Conservation (phyloP, 2,113 vertebrate genomes). For the Pitta sordida region DNA sequence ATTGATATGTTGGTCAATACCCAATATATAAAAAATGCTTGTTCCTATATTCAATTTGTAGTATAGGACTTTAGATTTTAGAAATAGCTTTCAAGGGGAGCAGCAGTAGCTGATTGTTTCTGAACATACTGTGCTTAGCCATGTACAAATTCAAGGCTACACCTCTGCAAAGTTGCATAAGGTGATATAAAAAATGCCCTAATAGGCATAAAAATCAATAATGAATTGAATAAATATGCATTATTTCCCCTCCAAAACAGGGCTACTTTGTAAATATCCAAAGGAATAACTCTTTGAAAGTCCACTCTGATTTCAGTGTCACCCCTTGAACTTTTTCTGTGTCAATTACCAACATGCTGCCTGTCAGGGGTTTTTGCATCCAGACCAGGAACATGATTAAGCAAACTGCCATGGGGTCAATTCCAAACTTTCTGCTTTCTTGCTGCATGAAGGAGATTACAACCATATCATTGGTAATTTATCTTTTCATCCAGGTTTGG, state of each 20-base stretch:
- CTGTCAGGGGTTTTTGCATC: constrained; percentile 13
- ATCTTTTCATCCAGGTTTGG: neutral
- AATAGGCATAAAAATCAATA: constrained; percentile 22
- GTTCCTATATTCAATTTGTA: neutral
- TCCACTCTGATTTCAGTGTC: constrained; percentile 55
- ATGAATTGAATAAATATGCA: constrained; percentile 34
- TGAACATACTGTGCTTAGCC: neutral
- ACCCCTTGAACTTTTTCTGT: constrained; percentile 56
- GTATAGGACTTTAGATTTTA: neutral
- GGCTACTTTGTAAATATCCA: constrained; percentile 70
- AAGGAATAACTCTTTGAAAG: constrained; percentile 70
- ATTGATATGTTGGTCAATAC: neutral
- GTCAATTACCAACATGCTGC: constrained; percentile 54
- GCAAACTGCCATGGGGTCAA: neutral
- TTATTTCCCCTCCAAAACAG: neutral
- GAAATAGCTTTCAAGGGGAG: neutral
- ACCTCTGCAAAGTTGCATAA: constrained; percentile 3
- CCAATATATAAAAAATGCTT: neutral
- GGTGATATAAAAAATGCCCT: constrained; percentile 32
- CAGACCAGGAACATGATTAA: constrained; percentile 32
- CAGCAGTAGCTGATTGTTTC: neutral
- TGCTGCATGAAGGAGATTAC: neutral
- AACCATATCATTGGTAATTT: neutral
- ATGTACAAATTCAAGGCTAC: neutral
- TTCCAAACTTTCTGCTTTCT: neutral